These are phyloP conservation scores for Busseola fusca DNA, from an alignment of 2,888 invertebrate species.

Conservation along the genomic window DNA sequence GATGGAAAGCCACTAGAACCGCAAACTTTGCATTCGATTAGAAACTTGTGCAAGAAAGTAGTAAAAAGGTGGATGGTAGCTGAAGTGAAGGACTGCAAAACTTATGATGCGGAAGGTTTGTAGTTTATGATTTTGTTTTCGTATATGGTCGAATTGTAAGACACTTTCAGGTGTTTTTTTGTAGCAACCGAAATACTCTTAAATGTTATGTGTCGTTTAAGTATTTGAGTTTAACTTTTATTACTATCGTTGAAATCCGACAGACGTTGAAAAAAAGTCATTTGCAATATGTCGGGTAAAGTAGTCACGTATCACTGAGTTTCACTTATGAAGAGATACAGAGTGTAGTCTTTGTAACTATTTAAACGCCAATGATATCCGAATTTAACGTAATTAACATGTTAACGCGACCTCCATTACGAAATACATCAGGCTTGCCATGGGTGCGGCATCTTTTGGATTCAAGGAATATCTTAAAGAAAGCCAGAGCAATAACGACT, in stretches of 20 bases:
- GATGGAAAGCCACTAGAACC: conserved; percentile 50
- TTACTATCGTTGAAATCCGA: not conserved
- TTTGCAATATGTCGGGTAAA: not conserved
- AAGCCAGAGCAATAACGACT: too few relatives aligned
- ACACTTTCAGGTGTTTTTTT: not conserved
- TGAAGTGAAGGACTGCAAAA: not conserved
- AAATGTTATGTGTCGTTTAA: not conserved
- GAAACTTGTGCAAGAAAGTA: conserved; percentile 32
- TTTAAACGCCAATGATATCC: not conserved
- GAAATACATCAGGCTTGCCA: not conserved
- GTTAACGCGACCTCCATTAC: not conserved
- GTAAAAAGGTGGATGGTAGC: conserved; percentile 8
- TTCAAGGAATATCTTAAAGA: not conserved
- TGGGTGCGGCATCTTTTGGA: not conserved
- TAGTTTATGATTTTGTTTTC: not conserved
- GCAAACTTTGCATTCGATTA: conserved; percentile 28
- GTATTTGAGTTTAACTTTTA: conserved; percentile 18
- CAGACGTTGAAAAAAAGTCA: conserved; percentile 2
- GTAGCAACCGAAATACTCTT: not conserved
- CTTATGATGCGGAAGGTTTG: not conserved
- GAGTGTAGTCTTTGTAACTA: not conserved
- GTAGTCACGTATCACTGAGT: not conserved
- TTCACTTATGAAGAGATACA: not conserved
- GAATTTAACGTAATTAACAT: not conserved
- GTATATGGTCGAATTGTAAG: not conserved